These are phyloP conservation scores for Oophaga pumilio DNA, from an alignment of 2,113 vertebrate species.

Conservation along the genomic window DNA sequence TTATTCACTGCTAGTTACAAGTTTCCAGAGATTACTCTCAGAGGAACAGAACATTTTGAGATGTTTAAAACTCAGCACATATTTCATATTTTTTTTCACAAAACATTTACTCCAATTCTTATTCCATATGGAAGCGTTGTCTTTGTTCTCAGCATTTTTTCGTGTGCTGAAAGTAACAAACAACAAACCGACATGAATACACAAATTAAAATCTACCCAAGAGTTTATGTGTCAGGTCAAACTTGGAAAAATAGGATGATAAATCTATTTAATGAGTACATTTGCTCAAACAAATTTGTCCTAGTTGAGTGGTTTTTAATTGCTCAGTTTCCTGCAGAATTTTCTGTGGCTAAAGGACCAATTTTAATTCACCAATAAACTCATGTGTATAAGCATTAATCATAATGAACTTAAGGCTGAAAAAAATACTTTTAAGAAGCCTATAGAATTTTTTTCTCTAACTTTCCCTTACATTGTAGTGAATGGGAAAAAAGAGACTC, in stretches of 20 bases:
- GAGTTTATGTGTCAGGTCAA: not conserved
- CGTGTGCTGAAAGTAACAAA: not conserved
- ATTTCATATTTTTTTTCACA: slow-evolving; percentile 24
- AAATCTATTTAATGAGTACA: slow-evolving; percentile 4
- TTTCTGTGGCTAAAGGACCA: not conserved
- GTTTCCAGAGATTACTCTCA: not conserved
- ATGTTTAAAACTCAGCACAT: slow-evolving; percentile 9
- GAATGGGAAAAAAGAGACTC: not conserved
- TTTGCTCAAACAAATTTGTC: not conserved
- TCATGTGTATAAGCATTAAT: not conserved
- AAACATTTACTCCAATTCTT: slow-evolving; percentile 1
- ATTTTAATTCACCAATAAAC: not conserved
- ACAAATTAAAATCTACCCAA: slow-evolving; percentile 6
- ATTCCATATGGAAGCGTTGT: slow-evolving; percentile 11
- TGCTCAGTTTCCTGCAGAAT: not conserved
- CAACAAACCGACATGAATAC: not conserved
- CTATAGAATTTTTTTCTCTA: not conserved
- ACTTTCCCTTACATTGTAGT: not conserved
- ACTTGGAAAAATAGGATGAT: not conserved
- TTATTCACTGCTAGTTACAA: slow-evolving; percentile 24
- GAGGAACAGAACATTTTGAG: slow-evolving; percentile 1
- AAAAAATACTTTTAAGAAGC: not conserved
- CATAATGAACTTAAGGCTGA: not conserved
- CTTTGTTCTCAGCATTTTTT: not conserved
- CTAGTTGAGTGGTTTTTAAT: not conserved